Percentiles rank a stretch among this genome's conserved stretches.
Evolutionary conservation across 2,113 vertebrate genomes (phyloP).

Genomic region (Neotragus pygmaeus): DNA sequence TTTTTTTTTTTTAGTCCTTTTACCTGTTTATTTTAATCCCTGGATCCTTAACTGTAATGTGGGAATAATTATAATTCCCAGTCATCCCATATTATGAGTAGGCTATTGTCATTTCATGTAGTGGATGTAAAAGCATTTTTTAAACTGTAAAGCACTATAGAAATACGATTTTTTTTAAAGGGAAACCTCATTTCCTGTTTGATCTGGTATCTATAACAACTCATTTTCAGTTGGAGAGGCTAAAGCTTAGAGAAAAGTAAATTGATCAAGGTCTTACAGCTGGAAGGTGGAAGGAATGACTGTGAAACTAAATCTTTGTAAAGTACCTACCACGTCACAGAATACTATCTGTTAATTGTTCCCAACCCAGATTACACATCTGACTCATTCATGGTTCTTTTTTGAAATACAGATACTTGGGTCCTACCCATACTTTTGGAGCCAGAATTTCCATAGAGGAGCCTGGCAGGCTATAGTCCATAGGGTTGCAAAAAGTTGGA

Average conservation of each 20-base stretch:
- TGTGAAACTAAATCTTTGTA: not conserved
- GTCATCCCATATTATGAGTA: not conserved
- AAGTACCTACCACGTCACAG: not conserved
- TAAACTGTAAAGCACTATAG: not conserved
- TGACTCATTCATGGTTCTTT: not conserved
- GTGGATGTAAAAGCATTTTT: not conserved
- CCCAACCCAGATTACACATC: not conserved
- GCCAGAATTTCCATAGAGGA: not conserved
- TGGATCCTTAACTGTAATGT: not conserved
- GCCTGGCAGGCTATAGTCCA: not conserved
- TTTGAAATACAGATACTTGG: not conserved
- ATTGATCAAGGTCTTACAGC: not conserved
- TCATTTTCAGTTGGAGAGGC: not conserved
- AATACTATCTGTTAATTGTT: not conserved
- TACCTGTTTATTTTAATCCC: not conserved
- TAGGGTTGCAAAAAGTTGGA: not conserved
- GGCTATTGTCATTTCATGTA: not conserved
- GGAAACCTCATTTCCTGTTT: constrained; percentile 19
- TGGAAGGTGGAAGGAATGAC: not conserved
- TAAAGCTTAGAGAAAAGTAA: constrained; percentile 4
- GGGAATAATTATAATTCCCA: not conserved
- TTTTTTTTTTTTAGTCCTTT: not conserved
- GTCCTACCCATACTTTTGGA: not conserved
- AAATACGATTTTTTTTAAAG: not conserved
- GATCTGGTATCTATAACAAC: not conserved